These are phyloP conservation scores for Patella depressa DNA, from an alignment of 2,888 invertebrate species.

Conservation along the genomic window DNA sequence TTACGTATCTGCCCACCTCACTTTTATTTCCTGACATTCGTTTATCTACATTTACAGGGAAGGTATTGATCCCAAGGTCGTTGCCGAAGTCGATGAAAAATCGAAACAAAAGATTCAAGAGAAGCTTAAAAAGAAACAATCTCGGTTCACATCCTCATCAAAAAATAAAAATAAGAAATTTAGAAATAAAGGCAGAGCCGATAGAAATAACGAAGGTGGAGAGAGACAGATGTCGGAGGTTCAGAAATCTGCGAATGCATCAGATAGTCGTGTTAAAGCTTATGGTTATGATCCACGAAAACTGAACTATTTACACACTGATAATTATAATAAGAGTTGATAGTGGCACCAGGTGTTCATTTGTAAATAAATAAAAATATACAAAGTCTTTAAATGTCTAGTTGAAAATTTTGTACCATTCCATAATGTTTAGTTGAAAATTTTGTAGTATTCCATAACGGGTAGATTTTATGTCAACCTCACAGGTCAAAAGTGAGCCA, in stretches of 20 bases:
- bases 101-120: conserved; percentile 35
- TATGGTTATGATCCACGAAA: conserved; percentile 79
- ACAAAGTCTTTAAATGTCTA: too few species aligned
- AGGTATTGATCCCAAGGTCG: not conserved
- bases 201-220: not conserved
- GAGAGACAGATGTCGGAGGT: not conserved
- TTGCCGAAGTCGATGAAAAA: conserved; percentile 39
- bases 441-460: too few species aligned
- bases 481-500: too few species aligned
- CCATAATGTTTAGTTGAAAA: too few species aligned
- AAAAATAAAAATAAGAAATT: not conserved
- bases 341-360: too few species aligned
- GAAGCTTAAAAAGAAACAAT: conserved; percentile 11
- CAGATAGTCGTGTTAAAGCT: conserved; percentile 87
- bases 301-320: conserved; percentile 57
- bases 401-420: too few species aligned
- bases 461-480: too few species aligned
- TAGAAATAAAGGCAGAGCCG: not conserved
- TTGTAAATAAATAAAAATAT: too few species aligned
- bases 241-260: conserved; percentile 25
- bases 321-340: conserved; percentile 30
- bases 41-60: not conserved
- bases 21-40: too few species aligned
- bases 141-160: not conserved
- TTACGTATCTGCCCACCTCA: too few species aligned